Base-by-base conservation (phyloP, 2,797 vertebrate genomes). In the Chloroceryle inda region DNA sequence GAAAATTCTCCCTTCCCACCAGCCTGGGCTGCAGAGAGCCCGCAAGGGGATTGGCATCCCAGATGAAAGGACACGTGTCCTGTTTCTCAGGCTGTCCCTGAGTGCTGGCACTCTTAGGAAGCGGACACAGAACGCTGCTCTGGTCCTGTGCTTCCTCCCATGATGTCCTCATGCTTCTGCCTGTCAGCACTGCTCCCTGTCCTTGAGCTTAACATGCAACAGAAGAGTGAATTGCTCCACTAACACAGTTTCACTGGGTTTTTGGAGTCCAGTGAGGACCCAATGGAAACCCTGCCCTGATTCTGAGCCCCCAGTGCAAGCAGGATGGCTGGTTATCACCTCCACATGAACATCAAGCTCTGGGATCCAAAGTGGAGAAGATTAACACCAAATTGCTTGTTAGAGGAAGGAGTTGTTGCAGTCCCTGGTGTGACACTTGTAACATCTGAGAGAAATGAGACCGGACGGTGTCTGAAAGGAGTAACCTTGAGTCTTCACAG, bases 401-500 rank as follows among this genome's bases (percentile, higher is more conserved):
- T 29, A 49, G 37, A 71, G n/a, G 55, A 45, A 80, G 63, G 45
- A 76, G 44, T 44, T 74, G 82, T 50, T 11, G 0, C 5, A 11
- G 86, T 7, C 59, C 44, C 71, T 33, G 27, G 31, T 10, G 4
- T 58, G 89, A 85, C 92, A 80, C 55, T 2, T 0, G 49, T 37
- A 71, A 31, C 68, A 20, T 83, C 83, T 52, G 68, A 80, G 89
- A 71, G 61, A 78, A 91, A 62, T 0, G 0, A 79, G 78, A 53
- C n/a, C 59, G 75, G 63, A 71, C 6, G 4, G 42, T 17, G 20
- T 35, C 67, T 71, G 85, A 79, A 77, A 37, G 31, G 56, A 85
- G 31, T 40, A 81, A 96, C 91, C 91, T 95, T 94, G 79, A 77
- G 87, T 61, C 89, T 76, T 66, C 71, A 27, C 55, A 52, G 74